These are phyloP conservation scores for Neoaliturus tenellus DNA, from an alignment of 2,888 invertebrate genomes.

Conservation along the genomic window DNA sequence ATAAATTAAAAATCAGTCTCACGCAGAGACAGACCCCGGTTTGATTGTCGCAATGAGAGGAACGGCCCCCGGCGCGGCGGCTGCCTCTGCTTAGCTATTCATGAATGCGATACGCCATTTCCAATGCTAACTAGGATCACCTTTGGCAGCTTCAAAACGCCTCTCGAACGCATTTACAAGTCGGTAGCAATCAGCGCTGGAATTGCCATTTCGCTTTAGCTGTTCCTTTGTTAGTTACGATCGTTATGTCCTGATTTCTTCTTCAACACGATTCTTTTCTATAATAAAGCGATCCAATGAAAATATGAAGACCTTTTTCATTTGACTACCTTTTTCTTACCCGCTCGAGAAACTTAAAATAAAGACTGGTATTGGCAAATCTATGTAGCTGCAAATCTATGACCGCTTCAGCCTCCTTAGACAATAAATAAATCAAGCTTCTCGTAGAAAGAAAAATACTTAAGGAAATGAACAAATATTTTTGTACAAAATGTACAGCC, in stretches of 20 bases:
- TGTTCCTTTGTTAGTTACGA: background rate
- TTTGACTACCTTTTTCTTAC: no score
- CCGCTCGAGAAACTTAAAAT: no score
- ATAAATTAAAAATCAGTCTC: slow-evolving; percentile 56
- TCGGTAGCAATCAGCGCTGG: slow-evolving; percentile 24
- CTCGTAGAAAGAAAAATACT: no score
- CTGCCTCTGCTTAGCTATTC: slow-evolving; percentile 38
- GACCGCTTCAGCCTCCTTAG: no score
- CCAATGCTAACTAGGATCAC: slow-evolving; percentile 45
- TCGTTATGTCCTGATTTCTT: background rate
- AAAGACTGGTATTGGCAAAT: no score
- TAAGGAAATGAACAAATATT: no score
- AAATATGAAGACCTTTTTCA: no score
- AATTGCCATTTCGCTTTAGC: slow-evolving; percentile 13
- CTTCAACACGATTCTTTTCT: no score
- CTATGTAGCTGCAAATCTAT: no score
- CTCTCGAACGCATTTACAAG: slow-evolving; percentile 27
- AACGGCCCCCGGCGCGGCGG: background rate
- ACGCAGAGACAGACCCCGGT: background rate
- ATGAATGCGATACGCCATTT: slow-evolving; percentile 39
- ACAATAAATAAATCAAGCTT: no score
- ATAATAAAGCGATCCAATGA: no score
- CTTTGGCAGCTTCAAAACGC: slow-evolving; percentile 45
- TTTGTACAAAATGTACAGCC: no score
- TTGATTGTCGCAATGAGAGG: background rate